phyloP scores from a whole-genome alignment of 2,797 vertebrate species.

The Knipowitschia caucasica region DNA sequence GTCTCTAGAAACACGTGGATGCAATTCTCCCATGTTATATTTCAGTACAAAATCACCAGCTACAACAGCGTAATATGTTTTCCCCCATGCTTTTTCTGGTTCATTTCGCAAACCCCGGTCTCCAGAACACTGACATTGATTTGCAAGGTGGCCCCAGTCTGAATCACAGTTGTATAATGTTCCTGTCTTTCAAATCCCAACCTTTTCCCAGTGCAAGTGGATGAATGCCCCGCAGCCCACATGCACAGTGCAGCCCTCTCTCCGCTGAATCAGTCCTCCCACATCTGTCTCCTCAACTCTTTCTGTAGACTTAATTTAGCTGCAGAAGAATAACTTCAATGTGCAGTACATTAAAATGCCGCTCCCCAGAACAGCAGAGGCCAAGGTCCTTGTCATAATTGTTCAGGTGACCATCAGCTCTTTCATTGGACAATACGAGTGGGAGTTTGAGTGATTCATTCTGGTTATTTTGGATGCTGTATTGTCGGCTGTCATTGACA shows the following conservation, averaged over 20 bases:
- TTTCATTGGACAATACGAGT: conserved; percentile 9
- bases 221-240: not conserved
- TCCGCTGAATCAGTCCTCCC: conserved; percentile 29
- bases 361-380: not conserved
- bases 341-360: not conserved
- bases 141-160: not conserved
- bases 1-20: no score
- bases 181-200: not conserved
- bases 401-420: not conserved
- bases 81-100: no score
- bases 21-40: no score
- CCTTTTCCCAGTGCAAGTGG: conserved; percentile 7
- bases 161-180: not conserved
- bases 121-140: not conserved
- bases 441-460: conserved; percentile 30
- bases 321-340: not conserved
- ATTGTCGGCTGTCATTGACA: conserved; percentile 3
- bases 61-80: no score
- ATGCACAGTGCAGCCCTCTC: not conserved
- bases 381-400: not conserved
- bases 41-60: no score
- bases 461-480: conserved; percentile 1
- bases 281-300: conserved; percentile 13
- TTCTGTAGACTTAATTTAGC: conserved; percentile 12
- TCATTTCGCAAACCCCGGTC: not conserved